Evolutionary conservation across 2,797 vertebrate species (phyloP).

Genomic region (Aulostomus chinensis): DNA sequence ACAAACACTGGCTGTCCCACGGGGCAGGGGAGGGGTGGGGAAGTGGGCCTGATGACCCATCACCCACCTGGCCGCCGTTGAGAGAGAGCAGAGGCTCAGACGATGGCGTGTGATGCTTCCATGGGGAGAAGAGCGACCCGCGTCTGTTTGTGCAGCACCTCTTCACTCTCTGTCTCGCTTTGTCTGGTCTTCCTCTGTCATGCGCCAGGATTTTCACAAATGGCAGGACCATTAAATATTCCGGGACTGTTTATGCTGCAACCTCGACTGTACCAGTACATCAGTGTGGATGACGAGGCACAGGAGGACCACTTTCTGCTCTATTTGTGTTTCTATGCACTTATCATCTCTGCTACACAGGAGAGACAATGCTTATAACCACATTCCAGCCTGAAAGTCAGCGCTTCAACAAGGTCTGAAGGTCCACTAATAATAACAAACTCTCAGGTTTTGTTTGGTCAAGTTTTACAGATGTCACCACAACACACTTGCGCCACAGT

Average conservation of each 20-base stretch:
- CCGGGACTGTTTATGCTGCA: slow-evolving; percentile 49
- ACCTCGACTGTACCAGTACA: slow-evolving; percentile 8
- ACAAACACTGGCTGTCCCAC: slow-evolving; percentile 64
- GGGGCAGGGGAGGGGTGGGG: slow-evolving; percentile 56
- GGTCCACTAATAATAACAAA: no score
- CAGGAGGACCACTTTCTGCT: no score
- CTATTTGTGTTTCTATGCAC: no score
- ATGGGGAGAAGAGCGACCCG: slow-evolving; percentile 21
- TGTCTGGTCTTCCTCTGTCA: slow-evolving; percentile 38
- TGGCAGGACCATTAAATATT: slow-evolving; percentile 53
- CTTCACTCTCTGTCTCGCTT: slow-evolving; percentile 44
- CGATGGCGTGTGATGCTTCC: slow-evolving; percentile 23
- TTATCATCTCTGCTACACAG: no score
- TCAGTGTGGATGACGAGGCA: no score
- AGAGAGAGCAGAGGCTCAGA: slow-evolving; percentile 58
- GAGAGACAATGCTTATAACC: no score
- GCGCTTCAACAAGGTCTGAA: no score
- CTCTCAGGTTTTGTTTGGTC: no score
- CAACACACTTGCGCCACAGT: no score
- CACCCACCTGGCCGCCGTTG: slow-evolving; percentile 68
- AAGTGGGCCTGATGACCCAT: slow-evolving; percentile 72
- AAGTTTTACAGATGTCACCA: no score
- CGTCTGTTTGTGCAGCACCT: slow-evolving; percentile 65
- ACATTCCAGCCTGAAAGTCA: no score
- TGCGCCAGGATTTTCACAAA: slow-evolving; percentile 39